Percentiles rank a stretch among this genome's conserved stretches.
Conservation (phyloP, 1,140 invertebrate species). For the Drosophila trapezifrons region DNA sequence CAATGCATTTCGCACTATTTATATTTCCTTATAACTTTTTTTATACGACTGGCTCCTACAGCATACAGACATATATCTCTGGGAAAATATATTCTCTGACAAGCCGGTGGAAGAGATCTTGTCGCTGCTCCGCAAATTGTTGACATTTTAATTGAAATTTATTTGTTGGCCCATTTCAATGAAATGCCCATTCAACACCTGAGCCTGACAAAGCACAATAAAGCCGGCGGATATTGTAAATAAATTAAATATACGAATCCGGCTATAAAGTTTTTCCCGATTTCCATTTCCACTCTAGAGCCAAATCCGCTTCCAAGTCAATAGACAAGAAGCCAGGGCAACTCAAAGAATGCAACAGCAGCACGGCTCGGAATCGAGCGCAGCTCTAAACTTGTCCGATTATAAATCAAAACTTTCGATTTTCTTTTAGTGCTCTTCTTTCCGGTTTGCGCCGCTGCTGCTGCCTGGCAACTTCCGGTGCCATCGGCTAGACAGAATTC, state of each 20-base stretch:
- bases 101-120: slow-evolving; percentile 50
- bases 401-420: slow-evolving; percentile 78
- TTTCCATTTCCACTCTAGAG: slow-evolving; percentile 21
- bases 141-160: slow-evolving; percentile 73
- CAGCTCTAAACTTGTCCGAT: slow-evolving; percentile 68
- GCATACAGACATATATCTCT: not conserved
- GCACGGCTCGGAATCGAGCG: slow-evolving; percentile 41
- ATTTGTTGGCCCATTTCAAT: slow-evolving; percentile 21
- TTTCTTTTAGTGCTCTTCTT: slow-evolving; percentile 46
- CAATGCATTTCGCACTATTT: no score
- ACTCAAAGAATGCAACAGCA: slow-evolving; percentile 27
- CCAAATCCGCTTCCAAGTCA: slow-evolving; percentile 20
- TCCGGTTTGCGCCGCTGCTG: slow-evolving; percentile 27
- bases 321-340: slow-evolving; percentile 11
- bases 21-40: no score
- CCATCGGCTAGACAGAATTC: slow-evolving; percentile 60
- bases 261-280: slow-evolving; percentile 28
- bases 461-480: slow-evolving; percentile 53
- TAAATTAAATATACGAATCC: slow-evolving; percentile 31
- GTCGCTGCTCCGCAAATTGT: slow-evolving; percentile 46
- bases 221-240: slow-evolving; percentile 39
- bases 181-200: slow-evolving; percentile 27
- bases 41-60: no score
- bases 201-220: slow-evolving; percentile 12
- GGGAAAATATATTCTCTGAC: slow-evolving; percentile 25